phyloP scores from a whole-genome alignment of 1,140 invertebrate species.

The Mya arenaria region DNA sequence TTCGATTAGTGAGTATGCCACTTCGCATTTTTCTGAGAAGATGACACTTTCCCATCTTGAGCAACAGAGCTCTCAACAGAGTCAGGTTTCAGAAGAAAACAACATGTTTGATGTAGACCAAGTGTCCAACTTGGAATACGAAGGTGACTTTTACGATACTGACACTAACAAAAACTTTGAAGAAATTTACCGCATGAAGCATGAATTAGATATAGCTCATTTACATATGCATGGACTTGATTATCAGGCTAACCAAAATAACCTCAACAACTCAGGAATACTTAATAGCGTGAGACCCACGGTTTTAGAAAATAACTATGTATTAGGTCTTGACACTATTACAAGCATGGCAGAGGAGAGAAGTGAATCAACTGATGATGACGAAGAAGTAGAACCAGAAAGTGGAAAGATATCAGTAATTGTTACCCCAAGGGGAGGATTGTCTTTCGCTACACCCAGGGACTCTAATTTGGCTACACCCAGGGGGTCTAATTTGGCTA shows the following conservation, averaged over 20 bases:
- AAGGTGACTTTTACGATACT: slow-evolving; percentile 17
- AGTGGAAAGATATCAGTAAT: slow-evolving; percentile 24
- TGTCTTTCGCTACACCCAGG: not conserved
- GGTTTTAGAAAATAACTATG: not conserved
- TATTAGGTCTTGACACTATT: slow-evolving; percentile 6
- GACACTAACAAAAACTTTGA: slow-evolving; percentile 18
- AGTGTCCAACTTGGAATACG: slow-evolving; percentile 31
- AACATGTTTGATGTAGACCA: slow-evolving; percentile 51
- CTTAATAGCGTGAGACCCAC: not conserved
- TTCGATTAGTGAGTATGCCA: slow-evolving; percentile 28
- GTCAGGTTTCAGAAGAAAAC: slow-evolving; percentile 43
- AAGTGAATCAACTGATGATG: not conserved
- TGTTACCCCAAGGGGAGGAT: not conserved
- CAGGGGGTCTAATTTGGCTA: not conserved
- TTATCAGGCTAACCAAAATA: not conserved
- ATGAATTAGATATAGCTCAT: not conserved
- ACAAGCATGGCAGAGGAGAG: not conserved
- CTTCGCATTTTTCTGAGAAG: slow-evolving; percentile 41
- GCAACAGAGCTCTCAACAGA: slow-evolving; percentile 8
- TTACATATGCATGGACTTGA: not conserved
- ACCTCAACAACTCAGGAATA: not conserved
- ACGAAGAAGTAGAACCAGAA: not conserved
- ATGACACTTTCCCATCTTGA: slow-evolving; percentile 16
- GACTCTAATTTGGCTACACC: not conserved
- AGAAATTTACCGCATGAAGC: not conserved